Conservation (phyloP, 2,797 vertebrate genomes). For the Diplodus sargus region DNA sequence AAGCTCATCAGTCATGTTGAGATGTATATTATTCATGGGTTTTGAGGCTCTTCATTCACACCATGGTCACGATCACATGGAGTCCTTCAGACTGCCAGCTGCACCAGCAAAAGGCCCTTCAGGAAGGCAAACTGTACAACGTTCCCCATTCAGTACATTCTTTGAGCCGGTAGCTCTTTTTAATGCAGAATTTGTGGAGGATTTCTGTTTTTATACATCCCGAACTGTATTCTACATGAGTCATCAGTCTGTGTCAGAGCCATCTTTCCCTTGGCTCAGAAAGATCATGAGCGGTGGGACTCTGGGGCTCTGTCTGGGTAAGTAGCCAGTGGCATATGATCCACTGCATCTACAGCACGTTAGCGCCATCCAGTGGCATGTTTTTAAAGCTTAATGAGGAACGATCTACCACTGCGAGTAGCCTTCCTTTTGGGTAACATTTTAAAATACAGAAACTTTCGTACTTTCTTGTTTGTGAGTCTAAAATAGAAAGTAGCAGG, state of each 20-base stretch:
- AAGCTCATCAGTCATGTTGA: slow-evolving; percentile 6
- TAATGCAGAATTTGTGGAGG: slow-evolving; percentile 35
- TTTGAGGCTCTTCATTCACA: background rate
- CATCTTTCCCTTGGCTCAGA: slow-evolving; percentile 58
- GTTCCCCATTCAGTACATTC: background rate
- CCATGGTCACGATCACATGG: background rate
- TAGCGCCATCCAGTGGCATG: slow-evolving; percentile 70
- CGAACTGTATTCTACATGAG: slow-evolving; percentile 56
- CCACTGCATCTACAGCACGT: slow-evolving; percentile 33
- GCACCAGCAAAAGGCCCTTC: slow-evolving; percentile 8
- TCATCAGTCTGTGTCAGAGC: slow-evolving; percentile 74
- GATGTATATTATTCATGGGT: slow-evolving; percentile 3
- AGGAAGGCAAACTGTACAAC: background rate
- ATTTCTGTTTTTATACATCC: slow-evolving; percentile 53
- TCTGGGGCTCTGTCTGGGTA: slow-evolving; percentile 58
- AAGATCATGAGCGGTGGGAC: slow-evolving; percentile 75
- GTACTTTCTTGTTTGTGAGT: background rate
- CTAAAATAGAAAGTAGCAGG: background rate
- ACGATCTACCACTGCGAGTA: background rate
- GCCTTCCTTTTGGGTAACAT: background rate
- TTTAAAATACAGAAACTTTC: slow-evolving; percentile 7
- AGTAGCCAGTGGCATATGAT: slow-evolving; percentile 29
- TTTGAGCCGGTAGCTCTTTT: slow-evolving; percentile 15
- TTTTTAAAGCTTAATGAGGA: background rate
- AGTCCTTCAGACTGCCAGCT: slow-evolving; percentile 17